Evolutionary conservation across 2,888 invertebrate genomes (phyloP), one percentile per base, ranked within the genome.

Genomic region (Zaprionus bogoriensis): DNA sequence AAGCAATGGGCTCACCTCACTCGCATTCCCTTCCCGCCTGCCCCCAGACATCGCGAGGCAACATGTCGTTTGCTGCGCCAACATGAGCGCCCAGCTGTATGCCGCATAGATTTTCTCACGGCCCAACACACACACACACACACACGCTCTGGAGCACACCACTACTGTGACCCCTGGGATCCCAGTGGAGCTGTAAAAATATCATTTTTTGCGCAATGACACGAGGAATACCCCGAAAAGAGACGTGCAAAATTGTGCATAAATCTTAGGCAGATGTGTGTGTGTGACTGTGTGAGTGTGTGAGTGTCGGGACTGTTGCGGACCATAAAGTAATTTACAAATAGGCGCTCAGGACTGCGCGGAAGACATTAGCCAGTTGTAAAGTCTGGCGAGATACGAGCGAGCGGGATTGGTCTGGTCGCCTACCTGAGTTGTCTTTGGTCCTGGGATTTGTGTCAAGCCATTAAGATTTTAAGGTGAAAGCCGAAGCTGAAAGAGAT

Each of bases 91-190:
- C 79, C 79, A 80, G 82, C 79, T 85, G 79, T 78, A 85, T 85
- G 79, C 79, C 85, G 67, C 79, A 85, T 75, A 80, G 79, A 78
- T 84, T 84, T 84, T 79, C 85, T 84, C 78, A 80, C 79, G 82
- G 75, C 75, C 58, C 52, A 30, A 42, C 45, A 41, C 55, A 60
- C 38, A 60, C 48, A 64, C 20, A 32, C 36, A 48, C 55, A 53
- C 32, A 51, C 14, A 10, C 9, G 54, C 20, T 25, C 6, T 22
- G 7, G 19, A n/a, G 19, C 7, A 38, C 1, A 19, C 17, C 6
- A 20, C 41, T 32, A 12, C 20, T 41, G 6, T 41, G 2, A 12
- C 41, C 32, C 19, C 38, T 14, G 4, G 4, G 2, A 36, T 42
- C n/a, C 4, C 47, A 36, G 25, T 38, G 46, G 19, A 19, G 32